Evolutionary conservation across 2,113 vertebrate species (phyloP), one percentile per base, ranked within the genome.

Genomic region (Callipepla squamata): DNA sequence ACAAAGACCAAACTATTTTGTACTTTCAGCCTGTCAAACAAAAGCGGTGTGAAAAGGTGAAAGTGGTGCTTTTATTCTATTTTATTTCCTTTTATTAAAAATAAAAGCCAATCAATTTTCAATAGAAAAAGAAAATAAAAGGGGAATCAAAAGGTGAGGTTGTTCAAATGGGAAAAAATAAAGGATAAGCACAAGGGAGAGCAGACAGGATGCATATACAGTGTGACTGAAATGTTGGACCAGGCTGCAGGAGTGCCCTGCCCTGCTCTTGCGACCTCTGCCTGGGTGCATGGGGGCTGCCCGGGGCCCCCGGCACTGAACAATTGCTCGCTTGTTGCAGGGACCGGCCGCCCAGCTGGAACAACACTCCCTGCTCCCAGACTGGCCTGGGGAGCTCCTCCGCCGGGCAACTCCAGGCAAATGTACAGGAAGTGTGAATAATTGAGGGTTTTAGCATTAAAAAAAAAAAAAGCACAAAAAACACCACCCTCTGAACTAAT

Each of bases 241-340:
- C 0, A 4, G 36, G 30, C n/a, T 45, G 36, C 21, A 21, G 74
- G 8, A 88, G 21, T 36, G 84, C 51, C 47, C n/a, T 53, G 70
- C 68, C 66, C 76, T 53, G 53, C 70, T 59, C 22, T 38, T 47
- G 45, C 4, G 12, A 21, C 21, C 66, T 59, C 30, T 26, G 62
- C 50, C 38, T 65, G 51, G 36, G 42, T 16, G 18, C 25, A 62
- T 1, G 0, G 62, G 20, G 47, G n/a, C 23, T 73, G 63, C 62
- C 25, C 4, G 1, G 36, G 38, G 45, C 25, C 70, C 22, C 12
- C 32, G 42, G 83, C 85, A 42, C 66, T 11, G 47, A 87, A 94
- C 95, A 94, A 91, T 89, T 3, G 18, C 63, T 91, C 72, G 36
- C 19, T 87, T 95, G 94, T 94, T 96, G 57, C 72, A 72, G 75